A percentile compares a stretch with the other conserved stretches of the same genome.
Conservation (phyloP, 1,140 invertebrate species). For the Eufriesea mexicana region DNA sequence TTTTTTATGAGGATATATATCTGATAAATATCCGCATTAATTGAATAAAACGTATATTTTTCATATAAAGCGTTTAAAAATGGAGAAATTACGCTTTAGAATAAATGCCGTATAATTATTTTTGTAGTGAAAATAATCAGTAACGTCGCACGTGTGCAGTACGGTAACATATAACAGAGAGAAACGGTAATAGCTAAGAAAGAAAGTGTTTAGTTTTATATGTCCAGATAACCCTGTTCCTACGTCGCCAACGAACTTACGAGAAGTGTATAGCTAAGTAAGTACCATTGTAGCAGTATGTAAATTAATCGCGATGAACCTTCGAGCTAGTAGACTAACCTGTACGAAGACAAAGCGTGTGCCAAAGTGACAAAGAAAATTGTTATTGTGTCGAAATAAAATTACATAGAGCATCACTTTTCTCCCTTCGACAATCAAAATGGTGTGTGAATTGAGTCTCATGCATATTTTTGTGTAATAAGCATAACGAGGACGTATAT, state of each 20-base stretch:
- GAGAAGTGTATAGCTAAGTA: neutral
- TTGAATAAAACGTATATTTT: neutral
- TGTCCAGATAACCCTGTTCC: constrained; percentile 11
- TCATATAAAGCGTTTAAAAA: neutral
- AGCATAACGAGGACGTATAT: neutral
- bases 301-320: constrained; percentile 11
- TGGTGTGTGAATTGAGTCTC: constrained; percentile 35
- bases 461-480: constrained; percentile 32
- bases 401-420: neutral
- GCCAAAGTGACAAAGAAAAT: constrained; percentile 39
- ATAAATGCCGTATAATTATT: neutral
- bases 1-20: too few species aligned
- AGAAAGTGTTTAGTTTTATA: neutral
- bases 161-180: neutral
- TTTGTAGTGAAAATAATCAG: neutral
- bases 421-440: constrained; percentile 57
- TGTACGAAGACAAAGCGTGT: constrained; percentile 30
- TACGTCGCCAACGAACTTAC: constrained; percentile 5
- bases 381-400: neutral
- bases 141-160: neutral
- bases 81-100: too few species aligned
- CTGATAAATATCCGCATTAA: neutral
- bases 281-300: neutral
- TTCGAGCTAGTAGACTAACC: constrained; percentile 15
- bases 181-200: too few species aligned